Conservation (phyloP, 2,888 invertebrate genomes). For the Polietes domitor region DNA sequence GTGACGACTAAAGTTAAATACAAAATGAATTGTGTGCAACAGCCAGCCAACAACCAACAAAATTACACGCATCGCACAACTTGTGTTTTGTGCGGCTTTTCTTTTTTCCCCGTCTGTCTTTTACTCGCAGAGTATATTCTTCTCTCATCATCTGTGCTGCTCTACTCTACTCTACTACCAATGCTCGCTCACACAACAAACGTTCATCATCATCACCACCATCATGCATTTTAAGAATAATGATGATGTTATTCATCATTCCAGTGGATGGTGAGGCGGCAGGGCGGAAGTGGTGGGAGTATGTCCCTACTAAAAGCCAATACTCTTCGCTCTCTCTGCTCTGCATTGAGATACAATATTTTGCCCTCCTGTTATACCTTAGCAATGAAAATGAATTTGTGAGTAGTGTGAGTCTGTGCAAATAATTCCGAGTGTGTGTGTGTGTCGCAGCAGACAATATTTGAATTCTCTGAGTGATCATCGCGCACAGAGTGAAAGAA, state of each 20-base stretch:
- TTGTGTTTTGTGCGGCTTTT: conserved; percentile 27
- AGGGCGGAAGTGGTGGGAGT: neutral
- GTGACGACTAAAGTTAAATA: conserved; percentile 75
- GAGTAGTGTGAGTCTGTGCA: conserved; percentile 1
- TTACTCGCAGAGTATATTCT: conserved; percentile 26
- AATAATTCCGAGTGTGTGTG: neutral
- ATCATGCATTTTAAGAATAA: neutral
- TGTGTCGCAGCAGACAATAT: neutral
- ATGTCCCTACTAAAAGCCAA: neutral
- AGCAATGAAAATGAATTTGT: too few species aligned
- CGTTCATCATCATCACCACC: neutral
- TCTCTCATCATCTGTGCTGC: conserved; percentile 8
- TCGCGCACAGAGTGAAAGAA: neutral
- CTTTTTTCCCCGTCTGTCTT: conserved; percentile 21
- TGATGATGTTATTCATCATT: conserved; percentile 19
- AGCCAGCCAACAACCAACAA: conserved; percentile 37
- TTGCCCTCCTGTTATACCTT: neutral
- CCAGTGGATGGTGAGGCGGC: neutral
- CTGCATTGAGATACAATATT: neutral
- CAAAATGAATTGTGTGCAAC: conserved; percentile 71
- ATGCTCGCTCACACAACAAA: too few species aligned
- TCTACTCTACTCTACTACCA: too few species aligned
- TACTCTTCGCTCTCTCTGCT: too few species aligned
- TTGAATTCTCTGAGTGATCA: conserved; percentile 2
- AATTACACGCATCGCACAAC: conserved; percentile 52